Base-by-base conservation (phyloP, 1,140 invertebrate species). In the Mactra quadrangularis region DNA sequence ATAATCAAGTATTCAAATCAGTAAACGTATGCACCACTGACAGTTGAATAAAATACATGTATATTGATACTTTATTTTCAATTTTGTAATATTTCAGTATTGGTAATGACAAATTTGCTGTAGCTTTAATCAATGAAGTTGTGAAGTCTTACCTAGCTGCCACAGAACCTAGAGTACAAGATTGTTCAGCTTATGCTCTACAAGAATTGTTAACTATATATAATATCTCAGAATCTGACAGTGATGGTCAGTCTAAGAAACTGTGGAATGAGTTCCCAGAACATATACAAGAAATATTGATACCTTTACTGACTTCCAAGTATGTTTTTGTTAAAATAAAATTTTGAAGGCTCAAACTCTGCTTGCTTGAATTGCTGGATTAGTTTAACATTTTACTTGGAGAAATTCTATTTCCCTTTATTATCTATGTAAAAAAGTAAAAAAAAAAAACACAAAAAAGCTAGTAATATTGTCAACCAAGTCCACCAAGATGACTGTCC, bases 191-290 rank as follows among this genome's bases (percentile, higher is more conserved):
- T 0, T 92, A 91, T 84, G 93, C 93, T n/a, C 89, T 94, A 47
- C 94, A 94, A 87, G 93, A 94, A 86, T 85, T 93, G 17, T 87
- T 94, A 17, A 91, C 91, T 66, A 90, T 92, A 22, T 94, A 93
- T 87, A 85, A 88, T n/a, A 90, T 93, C 11, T 85, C 71, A 47
- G 87, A 87, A 11, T 71, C 72, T 13, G 86, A 82, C 52, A 82
- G 89, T 31, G 82, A 79, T 9, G 76, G 77, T 22, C 84, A 74
- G 6, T 57, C 71, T 0, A 84, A 86, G 22, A 87, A 87, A 82
- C 85, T 94, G 19, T 94, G 94, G 94, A 90, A 89, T 25, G 82
- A 89, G 1, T 93, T 94, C 85, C 88, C 93, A 1, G 90, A 91
- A 64, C 91, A 94, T 45, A 87, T 92, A 0, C 91, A 94, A 83